A percentile compares a stretch with the other conserved stretches of the same genome.
Evolutionary conservation across 2,888 invertebrate species (phyloP).

Genomic region (Eupeodes luniger): DNA sequence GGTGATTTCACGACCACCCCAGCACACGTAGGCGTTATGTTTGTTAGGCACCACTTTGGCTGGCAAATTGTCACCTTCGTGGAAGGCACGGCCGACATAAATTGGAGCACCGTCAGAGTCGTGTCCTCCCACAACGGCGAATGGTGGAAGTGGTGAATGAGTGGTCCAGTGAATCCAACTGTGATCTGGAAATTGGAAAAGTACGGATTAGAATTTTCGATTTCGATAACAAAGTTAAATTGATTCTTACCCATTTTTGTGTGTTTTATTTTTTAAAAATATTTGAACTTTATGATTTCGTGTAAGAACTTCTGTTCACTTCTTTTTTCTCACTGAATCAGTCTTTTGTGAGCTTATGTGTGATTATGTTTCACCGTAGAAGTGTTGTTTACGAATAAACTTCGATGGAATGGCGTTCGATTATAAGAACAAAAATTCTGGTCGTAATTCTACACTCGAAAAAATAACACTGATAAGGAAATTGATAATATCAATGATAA

Average conservation of each 20-base stretch:
- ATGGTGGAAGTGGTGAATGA: slow-evolving; percentile 80
- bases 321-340: too few relatives aligned
- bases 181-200: slow-evolving; percentile 79
- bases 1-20: slow-evolving; percentile 85
- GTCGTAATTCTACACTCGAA: not conserved
- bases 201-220: not conserved
- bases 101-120: slow-evolving; percentile 82
- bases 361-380: not conserved
- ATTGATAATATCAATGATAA: too few relatives aligned
- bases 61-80: slow-evolving; percentile 87
- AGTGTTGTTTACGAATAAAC: not conserved
- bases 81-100: slow-evolving; percentile 84
- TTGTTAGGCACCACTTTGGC: slow-evolving; percentile 86
- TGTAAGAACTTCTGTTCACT: not conserved
- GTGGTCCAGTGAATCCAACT: slow-evolving; percentile 82
- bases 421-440: not conserved
- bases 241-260: not conserved
- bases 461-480: too few relatives aligned
- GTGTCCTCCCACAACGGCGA: slow-evolving; percentile 83
- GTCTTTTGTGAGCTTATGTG: too few relatives aligned
- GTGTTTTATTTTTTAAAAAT: not conserved
- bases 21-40: slow-evolving; percentile 81
- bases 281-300: too few relatives aligned
- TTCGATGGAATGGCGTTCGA: not conserved
- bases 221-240: not conserved